These are phyloP conservation scores for Penaeus japonicus DNA, from an alignment of 1,140 invertebrate genomes.

Conservation along the genomic window DNA sequence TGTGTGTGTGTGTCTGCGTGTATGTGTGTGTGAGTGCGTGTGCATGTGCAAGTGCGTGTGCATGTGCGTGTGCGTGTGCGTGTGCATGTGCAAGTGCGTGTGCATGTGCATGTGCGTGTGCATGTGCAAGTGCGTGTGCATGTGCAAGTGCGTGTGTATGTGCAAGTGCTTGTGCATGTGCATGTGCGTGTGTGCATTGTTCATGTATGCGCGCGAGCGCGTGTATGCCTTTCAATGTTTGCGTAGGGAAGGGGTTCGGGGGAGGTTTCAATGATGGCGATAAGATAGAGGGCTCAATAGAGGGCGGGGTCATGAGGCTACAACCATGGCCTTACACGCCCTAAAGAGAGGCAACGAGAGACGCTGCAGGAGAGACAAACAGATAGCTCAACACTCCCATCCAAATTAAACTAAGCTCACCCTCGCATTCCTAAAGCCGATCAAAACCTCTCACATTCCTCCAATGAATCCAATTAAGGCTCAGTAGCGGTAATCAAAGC, in stretches of 20 bases:
- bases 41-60: too few species aligned
- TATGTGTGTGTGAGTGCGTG: not conserved
- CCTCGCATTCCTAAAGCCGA: too few species aligned
- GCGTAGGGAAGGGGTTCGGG: not conserved
- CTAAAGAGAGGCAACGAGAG: conserved; percentile 17
- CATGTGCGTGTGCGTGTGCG: not conserved
- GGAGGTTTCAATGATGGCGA: not conserved
- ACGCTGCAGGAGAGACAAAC: not conserved
- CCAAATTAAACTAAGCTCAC: too few species aligned
- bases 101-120: too few species aligned
- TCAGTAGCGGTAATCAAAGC: too few species aligned
- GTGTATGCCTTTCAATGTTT: too few species aligned
- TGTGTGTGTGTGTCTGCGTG: not conserved
- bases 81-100: too few species aligned
- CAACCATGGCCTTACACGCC: too few species aligned
- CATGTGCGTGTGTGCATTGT: not conserved
- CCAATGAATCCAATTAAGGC: too few species aligned
- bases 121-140: not conserved
- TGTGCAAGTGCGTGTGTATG: not conserved
- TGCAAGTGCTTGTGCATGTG: not conserved
- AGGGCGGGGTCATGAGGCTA: not conserved
- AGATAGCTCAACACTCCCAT: not conserved
- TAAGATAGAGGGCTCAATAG: not conserved
- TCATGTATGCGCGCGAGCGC: too few species aligned
- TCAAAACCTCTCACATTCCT: too few species aligned